Percentiles rank a stretch among this genome's conserved stretches.
Evolutionary conservation across 2,113 vertebrate species (phyloP).

Genomic region (Leptocoma aspasia): DNA sequence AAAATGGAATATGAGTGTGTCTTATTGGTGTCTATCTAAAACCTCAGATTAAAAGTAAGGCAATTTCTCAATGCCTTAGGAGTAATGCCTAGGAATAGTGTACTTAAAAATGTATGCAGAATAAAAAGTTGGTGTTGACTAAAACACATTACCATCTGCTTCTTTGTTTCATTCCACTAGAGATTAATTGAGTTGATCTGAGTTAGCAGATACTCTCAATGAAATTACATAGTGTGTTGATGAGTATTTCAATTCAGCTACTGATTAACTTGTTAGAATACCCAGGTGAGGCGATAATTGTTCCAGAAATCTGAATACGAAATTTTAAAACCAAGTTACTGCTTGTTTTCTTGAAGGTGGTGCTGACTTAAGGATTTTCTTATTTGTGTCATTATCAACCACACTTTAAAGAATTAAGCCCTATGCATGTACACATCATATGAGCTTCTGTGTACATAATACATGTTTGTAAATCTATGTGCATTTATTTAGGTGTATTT

Average conservation of each 20-base stretch:
- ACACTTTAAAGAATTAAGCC: neutral
- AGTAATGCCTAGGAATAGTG: neutral
- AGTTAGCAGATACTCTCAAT: constrained; percentile 53
- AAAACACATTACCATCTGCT: constrained; percentile 16
- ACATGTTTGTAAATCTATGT: neutral
- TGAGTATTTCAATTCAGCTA: constrained; percentile 47
- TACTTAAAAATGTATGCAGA: constrained; percentile 16
- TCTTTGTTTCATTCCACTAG: constrained; percentile 47
- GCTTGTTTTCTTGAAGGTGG: neutral
- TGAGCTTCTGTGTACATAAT: neutral
- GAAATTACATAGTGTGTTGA: constrained; percentile 52
- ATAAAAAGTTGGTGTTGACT: constrained; percentile 20
- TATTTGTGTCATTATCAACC: neutral
- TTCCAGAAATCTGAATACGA: constrained; percentile 30
- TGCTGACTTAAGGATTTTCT: neutral
- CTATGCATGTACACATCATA: neutral
- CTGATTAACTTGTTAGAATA: constrained; percentile 64
- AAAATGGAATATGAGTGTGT: neutral
- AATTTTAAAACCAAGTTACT: constrained; percentile 36
- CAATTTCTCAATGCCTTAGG: constrained; percentile 32
- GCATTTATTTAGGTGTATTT: neutral
- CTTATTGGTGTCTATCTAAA: neutral
- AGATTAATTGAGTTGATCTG: constrained; percentile 64
- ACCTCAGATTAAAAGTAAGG: neutral
- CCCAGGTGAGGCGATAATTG: constrained; percentile 47